Conservation (phyloP, 2,888 invertebrate species). For the Alloplasta piceator region DNA sequence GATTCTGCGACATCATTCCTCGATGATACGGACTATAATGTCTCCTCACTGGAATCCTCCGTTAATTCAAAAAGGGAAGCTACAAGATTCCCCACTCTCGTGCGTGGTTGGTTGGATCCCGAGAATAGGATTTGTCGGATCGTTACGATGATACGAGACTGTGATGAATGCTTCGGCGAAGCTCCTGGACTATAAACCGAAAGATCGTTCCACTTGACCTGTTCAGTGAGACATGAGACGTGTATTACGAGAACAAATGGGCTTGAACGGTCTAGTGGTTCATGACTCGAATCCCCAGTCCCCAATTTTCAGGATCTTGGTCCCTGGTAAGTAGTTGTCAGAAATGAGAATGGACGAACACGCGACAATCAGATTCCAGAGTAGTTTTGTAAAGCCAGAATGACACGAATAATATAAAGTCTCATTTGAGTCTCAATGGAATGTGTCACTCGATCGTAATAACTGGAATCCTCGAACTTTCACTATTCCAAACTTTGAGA, state of each 20-base stretch:
- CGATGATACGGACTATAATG: not conserved
- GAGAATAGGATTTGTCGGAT: not conserved
- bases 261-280: not conserved
- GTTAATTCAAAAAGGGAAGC: no score
- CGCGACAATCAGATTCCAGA: not conserved
- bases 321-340: not conserved
- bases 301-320: not conserved
- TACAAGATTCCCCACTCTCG: no score
- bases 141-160: not conserved
- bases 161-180: not conserved
- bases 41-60: not conserved
- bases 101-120: no score
- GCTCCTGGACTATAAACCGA: not conserved
- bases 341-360: not conserved
- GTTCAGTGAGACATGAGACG: not conserved
- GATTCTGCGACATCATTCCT: slow-evolving; percentile 69
- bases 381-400: not conserved
- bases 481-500: not conserved
- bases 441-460: not conserved
- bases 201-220: not conserved
- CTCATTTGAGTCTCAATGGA: not conserved
- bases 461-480: slow-evolving; percentile 11
- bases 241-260: not conserved
- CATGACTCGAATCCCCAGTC: not conserved
- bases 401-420: slow-evolving; percentile 11